A percentile compares a stretch with the other conserved stretches of the same genome.
Evolutionary conservation across 92 coral and sea anemone species (phyloP).

Genomic region (Zoanthus gigantus): DNA sequence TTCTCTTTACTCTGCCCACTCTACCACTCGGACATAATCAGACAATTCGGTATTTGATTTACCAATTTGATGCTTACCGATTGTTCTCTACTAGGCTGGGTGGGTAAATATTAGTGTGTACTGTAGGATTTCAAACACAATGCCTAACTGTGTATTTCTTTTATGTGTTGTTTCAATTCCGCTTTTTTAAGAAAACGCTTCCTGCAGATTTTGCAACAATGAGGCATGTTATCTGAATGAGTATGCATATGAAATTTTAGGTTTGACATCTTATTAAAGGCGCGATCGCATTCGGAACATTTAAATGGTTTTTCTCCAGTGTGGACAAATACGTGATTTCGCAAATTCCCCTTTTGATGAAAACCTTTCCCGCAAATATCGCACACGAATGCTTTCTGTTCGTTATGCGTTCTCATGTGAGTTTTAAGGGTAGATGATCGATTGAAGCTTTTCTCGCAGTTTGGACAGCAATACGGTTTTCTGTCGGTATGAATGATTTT

Average conservation of each 20-base stretch:
- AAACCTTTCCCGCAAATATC: conserved; percentile 96
- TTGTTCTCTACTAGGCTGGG: neutral
- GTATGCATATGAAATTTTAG: conserved; percentile 97
- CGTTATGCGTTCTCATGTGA: conserved; percentile 96
- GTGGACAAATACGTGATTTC: conserved; percentile 98
- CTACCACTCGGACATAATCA: neutral
- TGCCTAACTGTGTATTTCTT: conserved; percentile 67
- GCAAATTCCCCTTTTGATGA: conserved; percentile 96
- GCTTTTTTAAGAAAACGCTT: conserved; percentile 75
- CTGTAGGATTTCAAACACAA: neutral
- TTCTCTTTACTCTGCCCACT: neutral
- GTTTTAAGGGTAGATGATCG: conserved; percentile 97
- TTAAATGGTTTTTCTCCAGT: conserved; percentile 97
- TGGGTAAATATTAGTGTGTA: neutral
- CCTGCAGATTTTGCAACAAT: conserved; percentile 86
- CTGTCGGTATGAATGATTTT: conserved; percentile 98
- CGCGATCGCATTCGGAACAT: conserved; percentile 90
- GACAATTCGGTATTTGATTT: neutral
- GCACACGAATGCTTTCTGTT: conserved; percentile 90
- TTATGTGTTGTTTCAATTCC: conserved; percentile 84
- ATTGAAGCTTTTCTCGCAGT: conserved; percentile 87
- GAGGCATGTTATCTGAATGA: conserved; percentile 85
- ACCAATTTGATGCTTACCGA: neutral
- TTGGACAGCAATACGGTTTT: conserved; percentile 92
- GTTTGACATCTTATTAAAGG: conserved; percentile 98